Evolutionary conservation across 23 tunicate genomes (phyloP), one percentile per base, ranked within the genome.

Genomic region (Aplidium turbinatum): DNA sequence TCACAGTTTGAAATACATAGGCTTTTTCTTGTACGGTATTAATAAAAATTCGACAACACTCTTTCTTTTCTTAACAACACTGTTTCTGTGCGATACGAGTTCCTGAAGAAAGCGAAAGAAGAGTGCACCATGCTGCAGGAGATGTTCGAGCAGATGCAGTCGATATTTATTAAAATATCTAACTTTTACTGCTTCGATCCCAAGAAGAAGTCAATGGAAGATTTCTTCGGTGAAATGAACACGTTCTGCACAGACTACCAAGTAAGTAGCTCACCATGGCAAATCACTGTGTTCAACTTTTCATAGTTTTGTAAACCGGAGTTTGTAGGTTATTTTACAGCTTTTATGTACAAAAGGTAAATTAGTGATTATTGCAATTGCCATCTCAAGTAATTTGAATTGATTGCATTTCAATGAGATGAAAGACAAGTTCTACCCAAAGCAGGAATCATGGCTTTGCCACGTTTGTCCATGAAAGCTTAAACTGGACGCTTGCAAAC

Each of bases 121-220:
- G 48, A 82, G 57, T 58, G 69, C 38, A 28, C 28, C 1, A 47
- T 89, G 0, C 38, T 89, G 35, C 58, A 63, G 47, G 96, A 89
- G 54, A 89, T 89, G 96, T 66, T 76, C 76, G 96, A 76, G 28
- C 78, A 82, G 47, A 89, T 89, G 96, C 64, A 82, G 47, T 36
- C 54, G 32, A 27, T 70, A 21, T 89, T 57, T 50, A 31, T 28
- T 18, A 64, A 77, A n/a, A 51, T 89, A 28, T 47, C 78, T 19
- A 58, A 70, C 0, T 62, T 55, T 35, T 89, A 63, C 75, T 54
- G 73, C 38, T 85, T 89, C 52, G 81, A 89, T 66, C 38, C 33
- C 24, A 82, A 82, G 79, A 89, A 82, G 57, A 89, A 68, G 30
- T 18, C 79, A 23, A 77, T 89, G 84, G 96, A 89, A 77, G 87